Base-by-base conservation (phyloP, 92 coral and sea anemone genomes). In the Heliopora coerulea region DNA sequence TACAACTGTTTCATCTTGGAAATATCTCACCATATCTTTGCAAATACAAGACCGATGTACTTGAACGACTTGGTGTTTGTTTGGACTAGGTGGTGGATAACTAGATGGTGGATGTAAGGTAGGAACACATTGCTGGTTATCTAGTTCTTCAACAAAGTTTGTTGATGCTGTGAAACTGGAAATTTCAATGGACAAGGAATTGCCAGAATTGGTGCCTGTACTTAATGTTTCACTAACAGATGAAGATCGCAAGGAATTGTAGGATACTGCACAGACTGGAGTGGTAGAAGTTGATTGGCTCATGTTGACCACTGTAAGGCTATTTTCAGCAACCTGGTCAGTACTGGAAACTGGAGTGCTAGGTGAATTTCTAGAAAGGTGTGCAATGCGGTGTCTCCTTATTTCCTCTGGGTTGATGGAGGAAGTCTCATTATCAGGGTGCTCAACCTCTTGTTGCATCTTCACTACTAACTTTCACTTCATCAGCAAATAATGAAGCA, bases 41-140 rank as follows among this genome's bases (percentile, higher is more conserved):
- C 56, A 23, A 18, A 66, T 7, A 41, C 58, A 44, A 18, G 58
- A 66, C n/a, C 74, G 74, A 31, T 66, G 74, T 23, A 66, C 74
- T 66, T 66, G 40, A 44, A 66, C 15, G 52, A 66, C 56, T 39
- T 66, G 40, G 6, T 6, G 27, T 58, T 58, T 33, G 12, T 19
- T 21, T 58, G 30, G 37, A 58, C 63, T 21, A 17, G 60, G 60
- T 54, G 60, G 24, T n/a, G n/a, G n/a, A n/a, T n/a, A n/a, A n/a
- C n/a, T n/a, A n/a, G 33, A 54, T 27, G 60, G 11, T 11, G 2
- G 31, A 32, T 31, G 63, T n/a, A 32, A 58, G 23, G 52, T 39
- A 66, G 44, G 19, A 34, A 29, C 67, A 25, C 30, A 57, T 49
- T 40, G 56, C 30, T 44, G 58, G 56, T 66, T 23, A 39, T 37